Evolutionary conservation across 2,113 vertebrate species (phyloP).

Genomic region (Zosterops borbonicus): DNA sequence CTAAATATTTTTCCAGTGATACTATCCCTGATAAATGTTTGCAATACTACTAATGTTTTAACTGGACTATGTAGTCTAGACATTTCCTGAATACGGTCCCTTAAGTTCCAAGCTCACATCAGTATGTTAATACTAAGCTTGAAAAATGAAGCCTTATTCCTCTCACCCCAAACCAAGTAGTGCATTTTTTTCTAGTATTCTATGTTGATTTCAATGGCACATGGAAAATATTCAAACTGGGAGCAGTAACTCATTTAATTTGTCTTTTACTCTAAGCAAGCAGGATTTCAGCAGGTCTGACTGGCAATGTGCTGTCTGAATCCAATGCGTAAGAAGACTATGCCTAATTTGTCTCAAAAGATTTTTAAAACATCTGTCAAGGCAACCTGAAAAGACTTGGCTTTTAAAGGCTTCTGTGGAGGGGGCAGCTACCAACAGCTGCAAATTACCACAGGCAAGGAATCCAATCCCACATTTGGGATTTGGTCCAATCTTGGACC

Average conservation of each 20-base stretch:
- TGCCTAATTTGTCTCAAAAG: background rate
- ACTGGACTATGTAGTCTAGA: background rate
- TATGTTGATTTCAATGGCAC: background rate
- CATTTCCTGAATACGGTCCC: background rate
- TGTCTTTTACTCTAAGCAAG: background rate
- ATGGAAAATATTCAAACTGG: background rate
- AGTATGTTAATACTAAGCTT: background rate
- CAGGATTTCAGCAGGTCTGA: background rate
- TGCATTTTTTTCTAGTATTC: background rate
- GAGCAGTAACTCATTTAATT: background rate
- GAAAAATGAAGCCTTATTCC: constrained; percentile 3
- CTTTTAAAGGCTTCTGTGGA: background rate
- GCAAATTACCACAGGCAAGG: background rate
- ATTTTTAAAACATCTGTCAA: background rate
- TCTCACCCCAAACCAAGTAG: background rate
- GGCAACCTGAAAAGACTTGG: background rate
- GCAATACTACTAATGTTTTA: background rate
- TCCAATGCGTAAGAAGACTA: background rate
- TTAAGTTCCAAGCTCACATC: background rate
- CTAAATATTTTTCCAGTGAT: background rate
- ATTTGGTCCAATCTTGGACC: background rate
- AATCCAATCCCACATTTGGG: rapidly evolving
- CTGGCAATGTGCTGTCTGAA: background rate
- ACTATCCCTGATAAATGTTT: background rate
- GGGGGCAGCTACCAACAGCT: background rate